Conservation (phyloP, 2,797 vertebrate species). For the Gastrophryne carolinensis region DNA sequence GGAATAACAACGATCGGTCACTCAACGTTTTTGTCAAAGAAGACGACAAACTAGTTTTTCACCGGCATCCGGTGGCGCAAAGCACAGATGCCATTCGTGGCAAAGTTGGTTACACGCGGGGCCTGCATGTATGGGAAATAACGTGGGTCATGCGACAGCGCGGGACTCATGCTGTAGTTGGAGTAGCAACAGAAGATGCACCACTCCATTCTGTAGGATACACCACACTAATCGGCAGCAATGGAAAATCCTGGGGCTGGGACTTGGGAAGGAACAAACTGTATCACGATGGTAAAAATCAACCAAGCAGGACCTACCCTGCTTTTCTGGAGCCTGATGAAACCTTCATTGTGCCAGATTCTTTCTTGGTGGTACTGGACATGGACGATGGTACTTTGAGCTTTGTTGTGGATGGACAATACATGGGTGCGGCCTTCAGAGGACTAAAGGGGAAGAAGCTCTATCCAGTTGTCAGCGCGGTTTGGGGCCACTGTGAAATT, state of each 20-base stretch:
- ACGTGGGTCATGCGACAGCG: conserved; percentile 96
- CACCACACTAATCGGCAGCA: conserved; percentile 91
- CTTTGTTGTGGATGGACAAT: conserved; percentile 96
- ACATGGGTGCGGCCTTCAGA: conserved; percentile 92
- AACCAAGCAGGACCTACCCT: conserved; percentile 90
- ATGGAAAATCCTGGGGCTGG: conserved; percentile 97
- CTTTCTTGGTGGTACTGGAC: conserved; percentile 93
- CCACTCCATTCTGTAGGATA: conserved; percentile 95
- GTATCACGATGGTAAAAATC: conserved; percentile 94
- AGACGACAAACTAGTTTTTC: conserved; percentile 93
- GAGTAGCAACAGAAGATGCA: conserved; percentile 87
- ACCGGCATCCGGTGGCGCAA: conserved; percentile 97
- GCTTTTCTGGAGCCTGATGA: conserved; percentile 90
- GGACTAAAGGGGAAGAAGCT: conserved; percentile 96
- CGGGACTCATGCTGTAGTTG: conserved; percentile 93
- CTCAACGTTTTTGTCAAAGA: conserved; percentile 98
- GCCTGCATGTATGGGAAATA: conserved; percentile 97
- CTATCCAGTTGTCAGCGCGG: conserved; percentile 94
- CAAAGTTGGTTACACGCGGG: conserved; percentile 90
- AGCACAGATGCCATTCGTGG: conserved; percentile 95
- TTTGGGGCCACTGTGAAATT: conserved; percentile 99
- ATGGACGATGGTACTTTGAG: conserved; percentile 97
- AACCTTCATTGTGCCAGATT: conserved; percentile 95
- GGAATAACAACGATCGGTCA: conserved; percentile 95
- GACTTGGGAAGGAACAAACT: conserved; percentile 96